Percentiles rank a stretch among this genome's conserved stretches.
phyloP scores from a whole-genome alignment of 30 jellyfish, hydroid and myxozoan genomes.

The Pseudorhiza aurosa region DNA sequence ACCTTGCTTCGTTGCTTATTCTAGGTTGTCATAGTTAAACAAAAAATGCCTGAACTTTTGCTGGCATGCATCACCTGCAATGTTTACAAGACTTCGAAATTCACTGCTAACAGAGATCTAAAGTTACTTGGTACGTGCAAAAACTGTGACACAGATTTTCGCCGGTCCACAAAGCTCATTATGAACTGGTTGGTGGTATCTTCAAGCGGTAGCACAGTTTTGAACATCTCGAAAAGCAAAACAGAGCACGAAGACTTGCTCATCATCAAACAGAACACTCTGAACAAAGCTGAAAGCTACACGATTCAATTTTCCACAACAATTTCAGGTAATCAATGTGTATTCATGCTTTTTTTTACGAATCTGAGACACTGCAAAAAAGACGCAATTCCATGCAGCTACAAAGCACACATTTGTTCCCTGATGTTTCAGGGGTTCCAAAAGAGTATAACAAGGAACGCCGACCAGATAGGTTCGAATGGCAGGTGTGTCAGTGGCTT shows the following conservation, averaged over 20 bases:
- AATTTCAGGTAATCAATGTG: conserved; percentile 21
- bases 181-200: conserved; percentile 14
- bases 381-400: too few relatives aligned
- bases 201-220: conserved; percentile 15
- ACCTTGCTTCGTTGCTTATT: too few relatives aligned
- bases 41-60: conserved; percentile 56
- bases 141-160: conserved; percentile 55
- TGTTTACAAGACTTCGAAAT: conserved; percentile 73
- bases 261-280: conserved; percentile 3
- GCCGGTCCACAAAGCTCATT: not conserved
- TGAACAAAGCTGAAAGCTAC: conserved; percentile 13
- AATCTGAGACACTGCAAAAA: too few relatives aligned
- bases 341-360: too few relatives aligned
- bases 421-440: too few relatives aligned
- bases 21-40: conserved; percentile 58
- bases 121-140: conserved; percentile 72
- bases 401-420: too few relatives aligned
- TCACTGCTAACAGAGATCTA: conserved; percentile 40
- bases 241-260: conserved; percentile 30
- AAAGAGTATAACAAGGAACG: too few relatives aligned
- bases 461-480: too few relatives aligned
- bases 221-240: not conserved
- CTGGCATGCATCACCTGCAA: conserved; percentile 79
- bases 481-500: too few relatives aligned
- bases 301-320: not conserved